phyloP scores from a whole-genome alignment of 1,140 invertebrate species.

The Aplysia californica region DNA sequence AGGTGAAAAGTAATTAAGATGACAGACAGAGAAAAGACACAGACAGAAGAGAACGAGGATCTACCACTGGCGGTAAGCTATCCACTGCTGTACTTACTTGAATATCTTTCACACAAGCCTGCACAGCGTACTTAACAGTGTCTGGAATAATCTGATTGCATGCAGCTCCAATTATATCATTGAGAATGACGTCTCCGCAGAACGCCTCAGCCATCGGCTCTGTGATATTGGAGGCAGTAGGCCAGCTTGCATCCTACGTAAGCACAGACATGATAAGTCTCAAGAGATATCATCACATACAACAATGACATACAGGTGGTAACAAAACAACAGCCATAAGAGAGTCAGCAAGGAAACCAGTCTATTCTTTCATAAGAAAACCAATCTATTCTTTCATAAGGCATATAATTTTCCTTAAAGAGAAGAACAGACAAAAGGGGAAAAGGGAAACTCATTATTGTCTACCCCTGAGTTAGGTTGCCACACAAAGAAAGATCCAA shows the following conservation, averaged over 20 bases:
- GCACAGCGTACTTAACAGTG: slow-evolving; percentile 14
- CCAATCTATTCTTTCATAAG: not conserved
- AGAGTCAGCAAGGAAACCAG: no score
- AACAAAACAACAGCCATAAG: no score
- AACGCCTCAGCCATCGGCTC: slow-evolving; percentile 31
- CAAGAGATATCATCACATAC: not conserved
- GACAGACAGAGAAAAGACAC: no score
- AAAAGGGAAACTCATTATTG: no score
- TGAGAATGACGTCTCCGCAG: slow-evolving; percentile 28
- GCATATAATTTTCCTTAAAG: no score
- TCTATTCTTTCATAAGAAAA: no score
- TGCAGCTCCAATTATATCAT: slow-evolving; percentile 1
- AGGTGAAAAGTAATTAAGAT: no score
- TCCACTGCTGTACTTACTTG: slow-evolving; percentile 40
- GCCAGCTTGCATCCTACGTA: slow-evolving; percentile 38
- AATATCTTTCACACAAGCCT: slow-evolving; percentile 38
- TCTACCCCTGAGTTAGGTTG: no score
- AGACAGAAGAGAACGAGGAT: no score
- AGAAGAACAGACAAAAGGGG: no score
- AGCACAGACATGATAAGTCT: not conserved
- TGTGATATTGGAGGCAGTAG: slow-evolving; percentile 39
- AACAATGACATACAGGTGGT: no score
- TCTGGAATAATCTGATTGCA: slow-evolving; percentile 31
- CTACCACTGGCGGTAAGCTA: not conserved
- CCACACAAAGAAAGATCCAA: no score